phyloP scores from a whole-genome alignment of 2,797 vertebrate species.

The Hemitrygon akajei region DNA sequence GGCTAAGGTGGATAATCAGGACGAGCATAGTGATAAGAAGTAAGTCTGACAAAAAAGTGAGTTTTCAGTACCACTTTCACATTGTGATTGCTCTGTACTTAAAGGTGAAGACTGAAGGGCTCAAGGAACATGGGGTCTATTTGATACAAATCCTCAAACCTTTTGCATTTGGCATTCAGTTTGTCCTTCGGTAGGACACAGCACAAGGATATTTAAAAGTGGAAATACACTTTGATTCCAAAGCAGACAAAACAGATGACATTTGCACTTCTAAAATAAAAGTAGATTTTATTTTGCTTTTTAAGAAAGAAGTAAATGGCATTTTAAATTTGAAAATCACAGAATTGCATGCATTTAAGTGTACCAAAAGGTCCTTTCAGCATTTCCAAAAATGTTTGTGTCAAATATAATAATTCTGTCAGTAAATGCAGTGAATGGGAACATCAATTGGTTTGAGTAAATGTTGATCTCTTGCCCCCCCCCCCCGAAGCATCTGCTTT shows the following conservation, averaged over 20 bases:
- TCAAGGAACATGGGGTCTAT: background rate
- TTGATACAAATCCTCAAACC: background rate
- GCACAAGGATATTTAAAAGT: background rate
- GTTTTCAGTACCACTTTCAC: background rate
- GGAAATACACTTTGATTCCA: background rate
- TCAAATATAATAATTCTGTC: background rate
- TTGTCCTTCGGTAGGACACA: background rate
- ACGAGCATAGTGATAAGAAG: background rate
- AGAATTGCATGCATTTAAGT: background rate
- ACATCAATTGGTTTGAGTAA: background rate
- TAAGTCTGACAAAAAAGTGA: background rate
- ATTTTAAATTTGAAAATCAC: background rate
- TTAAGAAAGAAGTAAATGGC: background rate
- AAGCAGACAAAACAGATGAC: no score
- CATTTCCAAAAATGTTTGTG: background rate
- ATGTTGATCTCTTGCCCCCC: background rate
- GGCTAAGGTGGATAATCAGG: background rate
- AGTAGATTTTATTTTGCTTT: background rate
- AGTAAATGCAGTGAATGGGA: background rate
- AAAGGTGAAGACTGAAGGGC: background rate
- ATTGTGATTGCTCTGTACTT: background rate
- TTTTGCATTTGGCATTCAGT: background rate
- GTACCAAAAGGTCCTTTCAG: background rate
- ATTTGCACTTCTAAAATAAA: no score
- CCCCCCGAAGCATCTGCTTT: no score